phyloP scores from a whole-genome alignment of 1,140 invertebrate species.

The Berghia stephanieae region DNA sequence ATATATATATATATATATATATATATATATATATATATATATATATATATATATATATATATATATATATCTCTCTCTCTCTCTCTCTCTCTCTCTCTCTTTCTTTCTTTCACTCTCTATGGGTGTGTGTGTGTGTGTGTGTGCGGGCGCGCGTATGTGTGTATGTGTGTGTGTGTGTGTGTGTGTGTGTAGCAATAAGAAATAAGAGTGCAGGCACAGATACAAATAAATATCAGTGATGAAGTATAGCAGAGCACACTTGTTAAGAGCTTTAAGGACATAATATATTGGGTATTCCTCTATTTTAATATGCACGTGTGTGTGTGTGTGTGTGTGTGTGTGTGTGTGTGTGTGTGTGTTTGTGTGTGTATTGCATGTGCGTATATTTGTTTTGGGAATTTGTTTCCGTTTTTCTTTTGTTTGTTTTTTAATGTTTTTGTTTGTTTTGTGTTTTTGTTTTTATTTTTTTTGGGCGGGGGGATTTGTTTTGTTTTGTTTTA shows the following conservation, averaged over 20 bases:
- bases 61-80: too few species aligned
- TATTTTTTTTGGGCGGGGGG: too few species aligned
- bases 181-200: neutral
- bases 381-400: neutral
- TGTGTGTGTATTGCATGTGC: neutral
- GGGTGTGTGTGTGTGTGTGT: too few species aligned
- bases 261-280: neutral
- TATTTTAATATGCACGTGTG: neutral
- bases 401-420: too few species aligned
- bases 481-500: too few species aligned
- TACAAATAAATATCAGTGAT: neutral
- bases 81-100: too few species aligned
- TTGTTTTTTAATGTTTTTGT: too few species aligned
- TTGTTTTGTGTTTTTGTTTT: too few species aligned
- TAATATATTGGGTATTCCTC: neutral
- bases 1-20: too few species aligned
- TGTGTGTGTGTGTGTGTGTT: slow-evolving; percentile 13
- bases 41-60: too few species aligned
- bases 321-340: neutral
- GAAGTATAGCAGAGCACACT: neutral
- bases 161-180: neutral
- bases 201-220: neutral
- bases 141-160: neutral
- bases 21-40: too few species aligned
- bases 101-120: too few species aligned